These are phyloP conservation scores for Paradoxurus hermaphroditus DNA, from an alignment of 2,113 vertebrate species.

Conservation along the genomic window DNA sequence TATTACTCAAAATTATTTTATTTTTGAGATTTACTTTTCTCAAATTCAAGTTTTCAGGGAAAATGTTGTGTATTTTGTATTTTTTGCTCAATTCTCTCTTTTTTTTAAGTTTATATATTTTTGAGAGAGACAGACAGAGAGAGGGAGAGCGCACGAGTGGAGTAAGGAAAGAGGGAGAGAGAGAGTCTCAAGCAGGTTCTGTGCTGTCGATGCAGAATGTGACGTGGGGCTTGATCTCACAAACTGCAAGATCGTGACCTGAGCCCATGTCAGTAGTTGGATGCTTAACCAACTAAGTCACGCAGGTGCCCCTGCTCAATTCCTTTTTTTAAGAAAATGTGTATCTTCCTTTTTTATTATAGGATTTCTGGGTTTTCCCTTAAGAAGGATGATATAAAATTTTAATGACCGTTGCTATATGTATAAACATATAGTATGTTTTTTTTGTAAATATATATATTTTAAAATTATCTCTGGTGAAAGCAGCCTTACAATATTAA, in stretches of 20 bases:
- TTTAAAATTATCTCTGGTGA: neutral
- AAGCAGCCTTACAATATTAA: slow-evolving; percentile 12
- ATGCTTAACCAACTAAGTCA: no score
- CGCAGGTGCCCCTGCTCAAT: no score
- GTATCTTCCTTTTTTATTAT: neutral
- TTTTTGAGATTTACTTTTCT: slow-evolving; percentile 31
- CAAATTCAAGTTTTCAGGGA: slow-evolving; percentile 31
- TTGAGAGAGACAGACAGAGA: no score
- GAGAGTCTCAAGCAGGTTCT: no score
- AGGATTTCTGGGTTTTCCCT: neutral
- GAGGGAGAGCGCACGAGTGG: no score
- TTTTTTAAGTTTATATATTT: neutral
- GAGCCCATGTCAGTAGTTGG: no score
- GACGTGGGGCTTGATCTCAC: no score
- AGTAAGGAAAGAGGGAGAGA: no score
- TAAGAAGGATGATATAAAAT: neutral
- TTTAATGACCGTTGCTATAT: neutral
- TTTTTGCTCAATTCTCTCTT: neutral
- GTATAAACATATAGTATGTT: neutral
- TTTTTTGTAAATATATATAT: neutral
- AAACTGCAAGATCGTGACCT: no score
- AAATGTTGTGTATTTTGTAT: neutral
- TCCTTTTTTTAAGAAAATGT: neutral
- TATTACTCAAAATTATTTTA: slow-evolving; percentile 20
- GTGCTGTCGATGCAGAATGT: no score